Conservation (phyloP, 2,113 vertebrate species). For the Paralichthys olivaceus region DNA sequence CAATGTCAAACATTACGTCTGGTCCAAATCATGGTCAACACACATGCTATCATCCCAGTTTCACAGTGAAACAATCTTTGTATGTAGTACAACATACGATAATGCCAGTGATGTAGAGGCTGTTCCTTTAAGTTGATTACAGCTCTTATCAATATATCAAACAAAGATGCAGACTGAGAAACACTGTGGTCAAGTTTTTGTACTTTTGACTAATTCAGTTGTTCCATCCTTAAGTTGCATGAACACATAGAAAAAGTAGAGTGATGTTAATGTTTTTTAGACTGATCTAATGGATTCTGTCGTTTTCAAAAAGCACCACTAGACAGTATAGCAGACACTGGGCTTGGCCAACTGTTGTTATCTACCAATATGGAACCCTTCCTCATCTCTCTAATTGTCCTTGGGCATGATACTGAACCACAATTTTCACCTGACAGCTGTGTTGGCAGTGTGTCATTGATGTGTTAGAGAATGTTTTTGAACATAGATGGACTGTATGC, state of each 20-base stretch:
- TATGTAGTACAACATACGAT: neutral
- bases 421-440: too few species aligned
- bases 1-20: slow-evolving; percentile 5
- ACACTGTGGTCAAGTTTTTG: too few species aligned
- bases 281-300: neutral
- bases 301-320: neutral
- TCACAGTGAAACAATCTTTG: neutral
- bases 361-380: neutral
- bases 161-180: too few species aligned
- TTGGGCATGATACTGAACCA: too few species aligned
- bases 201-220: too few species aligned
- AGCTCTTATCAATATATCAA: too few species aligned
- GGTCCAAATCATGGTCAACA: neutral
- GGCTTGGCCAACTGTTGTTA: neutral
- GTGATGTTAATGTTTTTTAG: neutral
- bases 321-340: neutral
- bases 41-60: neutral
- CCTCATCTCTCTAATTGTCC: slow-evolving; percentile 53
- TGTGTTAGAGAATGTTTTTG: too few species aligned
- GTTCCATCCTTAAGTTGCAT: neutral
- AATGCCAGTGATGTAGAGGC: neutral
- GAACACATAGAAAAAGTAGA: neutral
- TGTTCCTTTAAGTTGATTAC: too few species aligned
- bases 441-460: too few species aligned
- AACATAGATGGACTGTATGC: too few species aligned